Base-by-base conservation (phyloP, 2,113 vertebrate genomes). In the Callorhinus ursinus region DNA sequence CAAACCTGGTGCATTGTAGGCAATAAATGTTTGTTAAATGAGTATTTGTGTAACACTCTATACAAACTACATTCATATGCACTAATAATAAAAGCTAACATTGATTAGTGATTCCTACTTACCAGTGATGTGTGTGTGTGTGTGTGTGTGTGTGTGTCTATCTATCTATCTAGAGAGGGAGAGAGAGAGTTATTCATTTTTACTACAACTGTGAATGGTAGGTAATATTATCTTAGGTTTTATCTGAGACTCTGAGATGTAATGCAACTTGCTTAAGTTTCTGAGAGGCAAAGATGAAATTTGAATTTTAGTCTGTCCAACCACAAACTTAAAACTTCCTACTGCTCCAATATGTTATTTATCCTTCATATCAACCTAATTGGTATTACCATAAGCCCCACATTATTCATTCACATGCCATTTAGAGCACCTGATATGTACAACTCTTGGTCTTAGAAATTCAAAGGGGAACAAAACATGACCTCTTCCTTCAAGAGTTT, bases 41-140 rank as follows among this genome's bases (percentile, higher is more conserved):
- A 86, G 14, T 21, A 86, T 72, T 90, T 96, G 9, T 69, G 53
- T 87, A 92, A 12, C 31, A 87, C 53, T 71, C 85, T 86, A 74
- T 74, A 79, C 26, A 95, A 88, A 79, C 42, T 51, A 57, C 24
- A 46, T 88, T 59, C 16, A 46, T 77, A 76, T 77, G 7, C 18
- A 93, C 55, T 92, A 93, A 74, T 92, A 82, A 86, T 95, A 88
- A 95, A 93, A 90, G 10, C n/a, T 96, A 79, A 67, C 28, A 80
- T 55, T 92, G 19, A 63, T 59, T 80, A 89, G 31, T 61, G 46
- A 59, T 67, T 72, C 16, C 36, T 63, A 19, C 9, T 65, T 67
- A 88, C 31, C 74, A 65, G 46, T 63, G 55, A 80, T 69, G 85
- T 5, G 55, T 55, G 49, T 22, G 33, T 28, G 36, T 36, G 36